A percentile compares a stretch with the other conserved stretches of the same genome.
These are phyloP conservation scores for Lissonota sp. DNA, from an alignment of 2,888 invertebrate species.

Conservation along the genomic window DNA sequence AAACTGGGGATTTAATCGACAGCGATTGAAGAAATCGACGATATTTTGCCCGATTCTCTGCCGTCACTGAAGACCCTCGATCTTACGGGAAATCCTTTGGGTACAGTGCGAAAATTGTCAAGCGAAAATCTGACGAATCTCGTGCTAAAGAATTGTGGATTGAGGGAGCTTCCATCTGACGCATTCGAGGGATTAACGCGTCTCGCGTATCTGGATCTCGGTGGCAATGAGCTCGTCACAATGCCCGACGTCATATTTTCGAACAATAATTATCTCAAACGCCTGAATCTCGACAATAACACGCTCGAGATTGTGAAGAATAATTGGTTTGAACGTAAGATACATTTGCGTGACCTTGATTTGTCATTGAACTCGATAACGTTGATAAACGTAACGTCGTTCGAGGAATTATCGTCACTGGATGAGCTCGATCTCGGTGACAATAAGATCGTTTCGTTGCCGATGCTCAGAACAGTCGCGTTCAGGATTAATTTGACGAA, in stretches of 20 bases:
- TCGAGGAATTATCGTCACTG: constrained; percentile 85
- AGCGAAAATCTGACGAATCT: constrained; percentile 59
- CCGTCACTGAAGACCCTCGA: constrained; percentile 88
- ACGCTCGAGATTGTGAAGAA: constrained; percentile 14
- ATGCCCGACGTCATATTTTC: constrained; percentile 86
- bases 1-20: no score
- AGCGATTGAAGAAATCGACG: constrained; percentile 86
- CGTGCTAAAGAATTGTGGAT: constrained; percentile 59
- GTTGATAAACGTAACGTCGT: constrained; percentile 86
- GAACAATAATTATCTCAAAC: constrained; percentile 84
- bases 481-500: constrained; percentile 54
- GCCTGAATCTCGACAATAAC: constrained; percentile 49
- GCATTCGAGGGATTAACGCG: constrained; percentile 54
- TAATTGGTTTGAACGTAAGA: constrained; percentile 40
- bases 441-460: constrained; percentile 86
- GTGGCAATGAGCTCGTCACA: constrained; percentile 87
- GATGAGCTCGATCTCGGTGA: constrained; percentile 87
- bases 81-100: constrained; percentile 86
- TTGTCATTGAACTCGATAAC: constrained; percentile 88
- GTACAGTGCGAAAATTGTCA: constrained; percentile 41
- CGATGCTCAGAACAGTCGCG: constrained; percentile 55
- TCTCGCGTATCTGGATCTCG: constrained; percentile 84
- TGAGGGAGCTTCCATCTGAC: constrained; percentile 53
- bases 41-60: constrained; percentile 86
- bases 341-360: constrained; percentile 85